Base-by-base conservation (phyloP, 2,888 invertebrate species). In the Eupithecia tripunctaria region DNA sequence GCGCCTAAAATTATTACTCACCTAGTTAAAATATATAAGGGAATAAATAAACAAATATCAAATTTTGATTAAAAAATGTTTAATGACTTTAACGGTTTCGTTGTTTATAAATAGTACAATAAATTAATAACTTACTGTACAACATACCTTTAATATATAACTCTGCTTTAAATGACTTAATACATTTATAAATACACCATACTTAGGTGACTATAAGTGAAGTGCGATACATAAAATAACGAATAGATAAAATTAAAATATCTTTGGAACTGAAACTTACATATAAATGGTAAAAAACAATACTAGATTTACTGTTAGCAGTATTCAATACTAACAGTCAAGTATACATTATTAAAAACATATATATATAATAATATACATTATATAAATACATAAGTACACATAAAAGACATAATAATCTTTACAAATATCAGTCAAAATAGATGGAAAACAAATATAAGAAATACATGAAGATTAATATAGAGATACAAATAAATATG, bases 251-350 rank as follows among this genome's bases (percentile, higher is more conserved):
- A 80, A 86, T 85, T 88, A 84, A 81, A 74, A 86, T 88, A 89
- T 93, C 93, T 93, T 94, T 93, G 93, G 94, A 89, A 90, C 87
- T 82, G 85, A 90, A 80, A 78, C 78, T 78, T 78, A 80, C 63
- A 75, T 72, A 73, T 62, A 71, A 71, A 85, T 87, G 84, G 85
- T 85, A 86, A 84, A 86, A 85, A 72, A 43, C 71, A 74, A 63
- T 75, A 72, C 76, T 73, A 73, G 1, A 36, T 36, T 65, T 82
- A 83, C 68, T 70, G 69, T 70, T 72, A 74, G 65, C 14, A 68
- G 25, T 32, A 70, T 71, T 62, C 43, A 66, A 32, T 62, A 74
- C 12, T 67, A 72, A 70, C 29, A 68, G 12, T 14, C 14, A 7
- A 56, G 56, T 25, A 36, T 67, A 67, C 59, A 38, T 64, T 59